Conservation (phyloP, 1,140 invertebrate genomes). For the Octopus bimaculoides region DNA sequence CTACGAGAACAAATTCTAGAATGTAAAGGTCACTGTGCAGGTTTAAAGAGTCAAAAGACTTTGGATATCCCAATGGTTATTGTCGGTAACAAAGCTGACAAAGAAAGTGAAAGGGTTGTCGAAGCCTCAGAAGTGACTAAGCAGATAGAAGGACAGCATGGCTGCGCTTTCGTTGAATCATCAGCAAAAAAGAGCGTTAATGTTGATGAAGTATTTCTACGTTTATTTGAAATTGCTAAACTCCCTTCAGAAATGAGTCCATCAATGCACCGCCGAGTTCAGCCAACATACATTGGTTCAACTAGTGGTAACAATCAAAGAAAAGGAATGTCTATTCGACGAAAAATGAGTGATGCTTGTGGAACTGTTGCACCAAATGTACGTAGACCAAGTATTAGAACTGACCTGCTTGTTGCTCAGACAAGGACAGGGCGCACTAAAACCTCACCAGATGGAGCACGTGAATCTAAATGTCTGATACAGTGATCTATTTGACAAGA, state of each 20-base stretch:
- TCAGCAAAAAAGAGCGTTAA: constrained; percentile 77
- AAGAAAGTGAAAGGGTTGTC: constrained; percentile 66
- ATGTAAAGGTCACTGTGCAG: constrained; percentile 39
- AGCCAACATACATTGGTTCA: constrained; percentile 43
- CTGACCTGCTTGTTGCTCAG: constrained; percentile 80
- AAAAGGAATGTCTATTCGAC: constrained; percentile 72
- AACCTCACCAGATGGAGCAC: constrained; percentile 11
- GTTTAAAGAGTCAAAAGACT: constrained; percentile 20
- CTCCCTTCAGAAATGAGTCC: constrained; percentile 85
- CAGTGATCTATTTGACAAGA: constrained; percentile 20
- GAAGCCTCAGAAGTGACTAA: constrained; percentile 35
- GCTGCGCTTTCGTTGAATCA: constrained; percentile 77
- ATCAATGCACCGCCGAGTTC: constrained; percentile 68
- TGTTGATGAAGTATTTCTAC: constrained; percentile 78
- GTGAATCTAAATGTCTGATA: constrained; percentile 25
- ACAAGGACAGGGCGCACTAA: constrained; percentile 52
- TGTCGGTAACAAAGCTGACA: constrained; percentile 79
- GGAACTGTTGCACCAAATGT: constrained; percentile 82
- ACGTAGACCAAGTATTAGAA: constrained; percentile 76
- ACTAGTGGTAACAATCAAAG: constrained; percentile 26
- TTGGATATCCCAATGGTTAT: constrained; percentile 76
- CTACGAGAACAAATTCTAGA: constrained; percentile 80
- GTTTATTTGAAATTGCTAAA: constrained; percentile 75
- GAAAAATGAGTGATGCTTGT: constrained; percentile 77
- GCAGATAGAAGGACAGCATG: constrained; percentile 39